A percentile compares a stretch with the other conserved stretches of the same genome.
These are phyloP conservation scores for silkworm (Bombyx mori) DNA, from an alignment of 1,140 invertebrate genomes.

Conservation along the genomic window DNA sequence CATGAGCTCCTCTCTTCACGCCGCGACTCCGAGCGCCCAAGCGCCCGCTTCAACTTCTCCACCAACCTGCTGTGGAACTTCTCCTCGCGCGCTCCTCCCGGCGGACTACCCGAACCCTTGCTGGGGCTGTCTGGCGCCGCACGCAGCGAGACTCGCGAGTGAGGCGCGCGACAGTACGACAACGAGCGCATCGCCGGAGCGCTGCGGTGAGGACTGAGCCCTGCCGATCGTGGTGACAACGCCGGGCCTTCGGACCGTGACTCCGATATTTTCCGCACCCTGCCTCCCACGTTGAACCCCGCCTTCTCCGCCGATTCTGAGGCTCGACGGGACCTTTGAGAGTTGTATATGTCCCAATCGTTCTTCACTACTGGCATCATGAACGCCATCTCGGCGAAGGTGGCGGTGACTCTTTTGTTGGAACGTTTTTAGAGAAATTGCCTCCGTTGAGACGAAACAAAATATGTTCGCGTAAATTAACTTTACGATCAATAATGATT, in stretches of 20 bases:
- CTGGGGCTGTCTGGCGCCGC: slow-evolving; percentile 72
- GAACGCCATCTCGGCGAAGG: slow-evolving; percentile 83
- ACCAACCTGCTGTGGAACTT: slow-evolving; percentile 89
- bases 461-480: slow-evolving; percentile 22
- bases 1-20: slow-evolving; percentile 62
- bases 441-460: slow-evolving; percentile 30
- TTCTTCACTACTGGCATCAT: slow-evolving; percentile 95
- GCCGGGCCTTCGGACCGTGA: slow-evolving; percentile 85
- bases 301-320: slow-evolving; percentile 82
- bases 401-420: slow-evolving; percentile 49
- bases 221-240: slow-evolving; percentile 76
- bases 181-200: slow-evolving; percentile 76
- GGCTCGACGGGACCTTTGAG: slow-evolving; percentile 79
- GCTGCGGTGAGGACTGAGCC: slow-evolving; percentile 76
- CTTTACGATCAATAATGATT: slow-evolving; percentile 32
- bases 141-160: slow-evolving; percentile 70
- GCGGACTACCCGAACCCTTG: slow-evolving; percentile 72
- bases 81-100: slow-evolving; percentile 77
- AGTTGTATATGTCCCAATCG: slow-evolving; percentile 93
- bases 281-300: slow-evolving; percentile 61
- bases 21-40: slow-evolving; percentile 74
- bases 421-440: slow-evolving; percentile 58
- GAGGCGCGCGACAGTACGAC: slow-evolving; percentile 73
- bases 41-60: slow-evolving; percentile 84
- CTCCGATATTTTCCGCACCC: slow-evolving; percentile 84